Conservation (phyloP, 2,888 invertebrate species). For the Tryphoninae sp. region DNA sequence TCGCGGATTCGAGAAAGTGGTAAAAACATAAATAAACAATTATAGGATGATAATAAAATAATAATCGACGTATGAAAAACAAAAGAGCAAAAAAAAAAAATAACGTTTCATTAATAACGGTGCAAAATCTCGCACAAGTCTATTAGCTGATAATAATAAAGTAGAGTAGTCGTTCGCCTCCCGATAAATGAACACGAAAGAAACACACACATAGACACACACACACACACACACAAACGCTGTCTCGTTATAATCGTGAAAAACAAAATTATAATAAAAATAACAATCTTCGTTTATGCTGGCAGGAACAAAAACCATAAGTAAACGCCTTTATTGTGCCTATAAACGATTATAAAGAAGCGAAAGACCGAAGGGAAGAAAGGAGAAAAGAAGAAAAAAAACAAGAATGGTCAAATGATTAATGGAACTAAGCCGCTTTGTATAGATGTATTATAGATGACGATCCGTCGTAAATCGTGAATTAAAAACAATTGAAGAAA, state of each 20-base stretch:
- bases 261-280: slow-evolving; percentile 22
- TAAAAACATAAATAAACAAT: slow-evolving; percentile 31
- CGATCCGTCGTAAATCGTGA: slow-evolving; percentile 43
- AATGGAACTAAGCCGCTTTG: slow-evolving; percentile 63
- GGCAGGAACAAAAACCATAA: slow-evolving; percentile 70
- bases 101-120: slow-evolving; percentile 37
- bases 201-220: slow-evolving; percentile 16
- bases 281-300: slow-evolving; percentile 72
- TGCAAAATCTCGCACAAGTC: slow-evolving; percentile 59
- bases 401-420: slow-evolving; percentile 18
- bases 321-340: slow-evolving; percentile 76
- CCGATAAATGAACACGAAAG: slow-evolving; percentile 12
- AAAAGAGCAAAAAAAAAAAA: slow-evolving; percentile 30
- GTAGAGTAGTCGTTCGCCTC: slow-evolving; percentile 51
- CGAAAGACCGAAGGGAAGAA: slow-evolving; percentile 18
- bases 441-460: slow-evolving; percentile 60
- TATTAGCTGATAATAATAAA: slow-evolving; percentile 43
- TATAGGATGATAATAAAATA: slow-evolving; percentile 43
- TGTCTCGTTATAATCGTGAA: slow-evolving; percentile 43
- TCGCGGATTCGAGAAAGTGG: background rate
- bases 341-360: slow-evolving; percentile 70
- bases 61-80: slow-evolving; percentile 47
- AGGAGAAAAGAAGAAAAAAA: slow-evolving; percentile 41
- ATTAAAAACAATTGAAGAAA: slow-evolving; percentile 42
- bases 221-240: slow-evolving; percentile 45